phyloP scores from a whole-genome alignment of 1,140 invertebrate species.

The Eubasilissa regina region DNA sequence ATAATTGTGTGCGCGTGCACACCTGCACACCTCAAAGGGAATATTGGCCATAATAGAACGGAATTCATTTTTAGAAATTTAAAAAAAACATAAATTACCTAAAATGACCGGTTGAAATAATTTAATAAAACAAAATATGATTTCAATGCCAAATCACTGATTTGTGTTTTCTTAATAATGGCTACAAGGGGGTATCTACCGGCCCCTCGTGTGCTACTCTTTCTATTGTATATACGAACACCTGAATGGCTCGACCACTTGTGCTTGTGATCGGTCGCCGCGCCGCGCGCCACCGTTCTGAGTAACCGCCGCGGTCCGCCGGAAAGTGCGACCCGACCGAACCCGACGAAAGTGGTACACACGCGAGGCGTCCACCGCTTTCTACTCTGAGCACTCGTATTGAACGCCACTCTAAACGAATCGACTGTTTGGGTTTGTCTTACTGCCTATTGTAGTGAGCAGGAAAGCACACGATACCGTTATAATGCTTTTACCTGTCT shows the following conservation, averaged over 20 bases:
- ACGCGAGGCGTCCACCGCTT: conserved; percentile 6
- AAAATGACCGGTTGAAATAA: no score
- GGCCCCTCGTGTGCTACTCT: conserved; percentile 4
- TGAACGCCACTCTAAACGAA: neutral
- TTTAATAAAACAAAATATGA: no score
- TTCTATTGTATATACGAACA: conserved; percentile 12
- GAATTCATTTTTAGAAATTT: no score
- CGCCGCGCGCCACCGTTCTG: neutral
- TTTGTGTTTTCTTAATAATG: conserved; percentile 31
- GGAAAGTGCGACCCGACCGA: neutral
- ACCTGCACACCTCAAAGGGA: no score
- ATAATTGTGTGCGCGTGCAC: no score
- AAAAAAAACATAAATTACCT: no score
- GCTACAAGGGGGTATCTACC: neutral
- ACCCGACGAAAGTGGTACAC: neutral
- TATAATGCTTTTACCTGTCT: conserved; percentile 40
- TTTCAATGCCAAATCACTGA: conserved; percentile 18
- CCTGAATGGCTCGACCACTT: conserved; percentile 34
- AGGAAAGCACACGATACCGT: conserved; percentile 27
- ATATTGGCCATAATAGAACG: no score
- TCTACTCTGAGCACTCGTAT: conserved; percentile 15
- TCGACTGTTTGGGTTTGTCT: neutral
- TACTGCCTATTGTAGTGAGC: conserved; percentile 24
- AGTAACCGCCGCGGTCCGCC: neutral
- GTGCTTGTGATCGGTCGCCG: neutral